Conservation (phyloP, 2,888 invertebrate species). For the Parnassius smintheus region DNA sequence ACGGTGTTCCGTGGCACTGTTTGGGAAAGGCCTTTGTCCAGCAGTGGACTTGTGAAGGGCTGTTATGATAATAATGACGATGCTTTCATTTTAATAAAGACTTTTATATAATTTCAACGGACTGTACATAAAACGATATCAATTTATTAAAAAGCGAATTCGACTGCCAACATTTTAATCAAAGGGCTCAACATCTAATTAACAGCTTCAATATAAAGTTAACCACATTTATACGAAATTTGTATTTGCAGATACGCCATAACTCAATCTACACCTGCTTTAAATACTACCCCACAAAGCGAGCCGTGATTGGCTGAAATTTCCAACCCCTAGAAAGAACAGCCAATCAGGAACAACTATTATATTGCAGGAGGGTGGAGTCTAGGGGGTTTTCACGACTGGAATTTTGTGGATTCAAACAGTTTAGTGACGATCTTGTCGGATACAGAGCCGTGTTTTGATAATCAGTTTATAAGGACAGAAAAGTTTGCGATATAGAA, state of each 20-base stretch:
- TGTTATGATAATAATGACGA: too few species aligned
- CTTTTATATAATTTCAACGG: constrained; percentile 1
- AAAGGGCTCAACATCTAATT: constrained; percentile 55
- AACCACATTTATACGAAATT: constrained; percentile 67
- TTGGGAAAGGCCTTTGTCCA: too few species aligned
- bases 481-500: constrained; percentile 39
- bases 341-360: constrained; percentile 57
- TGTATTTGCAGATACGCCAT: constrained; percentile 68
- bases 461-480: constrained; percentile 31
- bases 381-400: constrained; percentile 64
- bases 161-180: constrained; percentile 24
- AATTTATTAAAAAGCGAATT: constrained; percentile 18
- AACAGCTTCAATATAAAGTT: constrained; percentile 54
- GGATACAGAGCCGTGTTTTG: constrained; percentile 41
- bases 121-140: neutral
- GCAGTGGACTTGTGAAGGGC: too few species aligned
- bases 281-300: constrained; percentile 57
- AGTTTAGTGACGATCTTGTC: constrained; percentile 56
- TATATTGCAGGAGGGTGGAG: constrained; percentile 68
- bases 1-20: too few species aligned
- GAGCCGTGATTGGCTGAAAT: constrained; percentile 57
- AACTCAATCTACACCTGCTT: constrained; percentile 78
- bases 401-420: constrained; percentile 63
- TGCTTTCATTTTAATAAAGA: too few species aligned
- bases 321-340: constrained; percentile 63